Conservation (phyloP, 2,113 vertebrate species). For the Menidia beryllina region DNA sequence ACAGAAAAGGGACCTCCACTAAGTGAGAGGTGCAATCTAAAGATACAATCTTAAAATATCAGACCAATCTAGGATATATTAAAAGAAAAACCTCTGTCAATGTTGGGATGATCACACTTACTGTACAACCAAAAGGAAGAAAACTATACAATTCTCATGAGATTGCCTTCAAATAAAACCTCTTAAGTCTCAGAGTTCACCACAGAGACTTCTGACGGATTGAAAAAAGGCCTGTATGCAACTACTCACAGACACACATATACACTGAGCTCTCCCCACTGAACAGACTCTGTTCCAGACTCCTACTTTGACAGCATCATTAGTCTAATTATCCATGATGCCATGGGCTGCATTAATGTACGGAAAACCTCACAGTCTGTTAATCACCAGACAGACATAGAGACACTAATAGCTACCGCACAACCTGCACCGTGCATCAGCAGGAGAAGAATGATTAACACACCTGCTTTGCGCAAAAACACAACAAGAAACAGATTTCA, state of each 20-base stretch:
- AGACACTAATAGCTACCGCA: slow-evolving; percentile 57
- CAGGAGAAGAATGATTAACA: slow-evolving; percentile 21
- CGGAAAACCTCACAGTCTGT: slow-evolving; percentile 68
- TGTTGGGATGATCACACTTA: slow-evolving; percentile 31
- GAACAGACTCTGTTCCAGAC: slow-evolving; percentile 62
- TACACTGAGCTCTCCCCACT: slow-evolving; percentile 39
- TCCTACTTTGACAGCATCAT: slow-evolving; percentile 76
- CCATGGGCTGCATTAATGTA: slow-evolving; percentile 71
- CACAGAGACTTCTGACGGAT: slow-evolving; percentile 48
- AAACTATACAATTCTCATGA: slow-evolving; percentile 50
- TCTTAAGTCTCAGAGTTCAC: slow-evolving; percentile 54
- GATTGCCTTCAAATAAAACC: slow-evolving; percentile 54
- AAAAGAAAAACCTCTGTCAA: slow-evolving; percentile 36
- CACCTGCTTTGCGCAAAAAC: slow-evolving; percentile 45
- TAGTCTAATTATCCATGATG: slow-evolving; percentile 82
- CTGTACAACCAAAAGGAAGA: slow-evolving; percentile 24
- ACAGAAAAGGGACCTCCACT: slow-evolving; percentile 30
- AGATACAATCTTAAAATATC: slow-evolving; percentile 19
- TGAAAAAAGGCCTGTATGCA: slow-evolving; percentile 39
- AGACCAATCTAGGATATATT: slow-evolving; percentile 43
- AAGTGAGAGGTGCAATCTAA: slow-evolving; percentile 54
- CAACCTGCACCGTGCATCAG: slow-evolving; percentile 41
- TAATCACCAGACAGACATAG: slow-evolving; percentile 70
- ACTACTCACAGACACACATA: not conserved
- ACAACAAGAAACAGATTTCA: slow-evolving; percentile 33